phyloP scores from a whole-genome alignment of 2,888 invertebrate species.

The Eristalis pertinax region DNA sequence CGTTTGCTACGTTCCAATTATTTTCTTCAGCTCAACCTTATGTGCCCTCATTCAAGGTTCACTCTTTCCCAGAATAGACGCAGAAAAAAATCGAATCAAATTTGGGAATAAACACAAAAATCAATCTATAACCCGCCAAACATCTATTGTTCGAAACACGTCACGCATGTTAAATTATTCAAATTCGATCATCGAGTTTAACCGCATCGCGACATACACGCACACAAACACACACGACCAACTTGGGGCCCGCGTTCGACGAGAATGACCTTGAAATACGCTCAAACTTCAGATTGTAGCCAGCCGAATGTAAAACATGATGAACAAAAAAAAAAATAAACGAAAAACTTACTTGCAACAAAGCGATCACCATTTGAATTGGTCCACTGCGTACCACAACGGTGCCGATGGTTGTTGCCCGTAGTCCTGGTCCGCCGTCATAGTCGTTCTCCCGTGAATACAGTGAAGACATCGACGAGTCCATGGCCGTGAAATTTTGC shows the following conservation, averaged over 20 bases:
- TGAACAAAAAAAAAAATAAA: slow-evolving; percentile 6
- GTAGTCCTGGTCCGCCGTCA: slow-evolving; percentile 75
- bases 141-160: slow-evolving; percentile 16
- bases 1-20: not conserved
- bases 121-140: slow-evolving; percentile 1
- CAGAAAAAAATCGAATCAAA: not conserved
- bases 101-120: slow-evolving; percentile 10
- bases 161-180: slow-evolving; percentile 49
- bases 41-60: not conserved
- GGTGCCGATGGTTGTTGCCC: slow-evolving; percentile 93
- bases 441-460: slow-evolving; percentile 74
- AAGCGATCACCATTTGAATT: slow-evolving; percentile 92
- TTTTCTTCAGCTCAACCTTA: not conserved
- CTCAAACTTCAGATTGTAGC: slow-evolving; percentile 58
- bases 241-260: slow-evolving; percentile 28
- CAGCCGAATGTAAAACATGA: slow-evolving; percentile 5
- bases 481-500: slow-evolving; percentile 73
- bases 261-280: slow-evolving; percentile 56
- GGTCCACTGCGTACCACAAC: slow-evolving; percentile 94
- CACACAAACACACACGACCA: not conserved
- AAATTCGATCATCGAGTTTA: slow-evolving; percentile 58
- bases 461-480: slow-evolving; percentile 80
- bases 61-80: not conserved
- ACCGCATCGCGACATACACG: not conserved
- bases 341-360: slow-evolving; percentile 90